Evolutionary conservation across 1,140 invertebrate genomes (phyloP), one percentile per base, ranked within the genome.

Genomic region (Diplogasteroides magnus): DNA sequence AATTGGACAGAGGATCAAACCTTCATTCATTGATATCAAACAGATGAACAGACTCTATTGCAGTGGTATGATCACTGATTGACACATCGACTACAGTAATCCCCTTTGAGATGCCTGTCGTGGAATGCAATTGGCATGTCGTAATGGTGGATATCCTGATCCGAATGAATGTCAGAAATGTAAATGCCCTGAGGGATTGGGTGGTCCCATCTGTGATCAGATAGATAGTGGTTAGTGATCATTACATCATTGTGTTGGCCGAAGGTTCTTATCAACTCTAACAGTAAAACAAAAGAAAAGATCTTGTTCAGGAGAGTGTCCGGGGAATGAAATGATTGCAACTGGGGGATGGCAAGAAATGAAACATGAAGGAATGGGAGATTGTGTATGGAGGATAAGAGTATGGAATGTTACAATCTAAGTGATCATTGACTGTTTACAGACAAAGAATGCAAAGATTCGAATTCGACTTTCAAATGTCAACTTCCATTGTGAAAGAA

Each of bases 11-110:
- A 61, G 80, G 23, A 28, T 65, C n/a, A 70, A 76, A 48, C 81
- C 80, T 6, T 82, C 81, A 13, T 82, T 82, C 62, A 82, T 82
- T 61, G 80, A 82, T 75, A 79, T 83, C 3, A 82, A 82, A 48
- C 81, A 83, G 61, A 75, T 83, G 2, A 82, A 82, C 61, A 64
- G 79, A 15, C 73, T 82, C 19, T 82, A 82, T 69, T 82, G 80
- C 61, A 64, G 71, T 68, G 75, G 68, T 73, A 32, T 58, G 56
- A 73, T 48, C 19, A 48, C 19, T 48, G 6, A 48, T 48, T 48
- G 6, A 48, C 19, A 11, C 37, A 48, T 48, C n/a, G n/a, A n/a
- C n/a, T n/a, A n/a, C 1, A 25, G 23, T 76, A 2, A 0, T 64
- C n/a, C 37, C 14, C 55, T 67, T 77, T 72, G 59, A 79, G 78